Base-by-base conservation (phyloP, 2,113 vertebrate genomes). In the Urocynchramus pylzowi region DNA sequence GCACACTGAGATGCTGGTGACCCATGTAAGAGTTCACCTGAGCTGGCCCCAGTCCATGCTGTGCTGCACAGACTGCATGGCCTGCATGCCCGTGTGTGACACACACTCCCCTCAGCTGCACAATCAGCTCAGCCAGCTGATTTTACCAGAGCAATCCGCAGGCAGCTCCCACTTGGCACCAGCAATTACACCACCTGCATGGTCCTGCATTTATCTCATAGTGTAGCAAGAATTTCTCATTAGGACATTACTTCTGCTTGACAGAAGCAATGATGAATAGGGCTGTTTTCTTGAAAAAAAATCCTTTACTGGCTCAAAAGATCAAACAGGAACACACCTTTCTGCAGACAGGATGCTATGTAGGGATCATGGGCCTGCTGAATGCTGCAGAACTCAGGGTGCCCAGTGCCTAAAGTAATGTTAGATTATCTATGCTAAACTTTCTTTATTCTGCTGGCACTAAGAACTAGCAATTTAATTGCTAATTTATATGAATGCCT, bases 301-400 rank as follows among this genome's bases (percentile, higher is more conserved):
- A 82, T 30, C n/a, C 41, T 61, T 3, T 18, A 45, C 15, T 18
- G 68, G 52, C 56, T 75, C 8, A 6, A 70, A 41, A 13, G 20
- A 53, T 16, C 26, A 70, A 77, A 53, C 7, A 1, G 10, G 23
- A 28, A 4, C 23, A 47, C n/a, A 11, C 2, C 14, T 27, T 83
- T 37, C 53, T 69, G 35, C 41, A 71, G 31, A 35, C 16, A 65
- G 27, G 6, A 20, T 59, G 49, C 44, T 52, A 9, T 1, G 1
- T 1, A 0, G 23, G n/a, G 14, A 52, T 24, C 3, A 0, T 30
- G 61, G 30, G 11, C 33, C 67, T 1, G 7, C 13, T 37, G 24
- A 47, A 82, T 2, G 7, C n/a, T 71, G 49, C 35, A 68, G 52
- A 75, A 57, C 23, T 54, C 4, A 1, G 16, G 20, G 30, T 9